Percentiles rank a stretch among this genome's conserved stretches.
These are phyloP conservation scores for Macrochelys suwanniensis DNA, from an alignment of 2,797 vertebrate genomes.

Conservation along the genomic window DNA sequence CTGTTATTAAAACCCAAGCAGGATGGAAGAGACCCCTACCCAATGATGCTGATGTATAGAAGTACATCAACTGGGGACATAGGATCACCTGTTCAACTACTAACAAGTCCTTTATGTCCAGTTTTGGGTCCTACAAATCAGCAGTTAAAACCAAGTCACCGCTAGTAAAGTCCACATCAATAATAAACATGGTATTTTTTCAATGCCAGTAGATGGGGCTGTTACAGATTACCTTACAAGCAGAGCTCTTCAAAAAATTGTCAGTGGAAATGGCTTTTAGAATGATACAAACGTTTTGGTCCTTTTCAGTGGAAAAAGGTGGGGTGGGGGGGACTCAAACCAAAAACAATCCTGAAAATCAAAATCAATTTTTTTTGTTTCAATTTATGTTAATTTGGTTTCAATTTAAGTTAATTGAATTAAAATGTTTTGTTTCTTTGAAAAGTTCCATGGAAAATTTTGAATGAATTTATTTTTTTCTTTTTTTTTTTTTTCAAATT, in stretches of 20 bases:
- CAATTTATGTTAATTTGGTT: not conserved
- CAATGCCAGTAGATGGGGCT: constrained; percentile 48
- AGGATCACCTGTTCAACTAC: not conserved
- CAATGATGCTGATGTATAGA: not conserved
- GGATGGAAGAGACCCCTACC: not conserved
- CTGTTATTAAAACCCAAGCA: not conserved
- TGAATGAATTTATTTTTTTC: not conserved
- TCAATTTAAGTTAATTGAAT: not conserved
- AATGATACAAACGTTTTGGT: not conserved
- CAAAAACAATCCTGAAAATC: not conserved
- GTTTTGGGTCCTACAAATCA: not conserved
- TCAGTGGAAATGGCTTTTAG: not conserved
- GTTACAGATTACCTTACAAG: not conserved
- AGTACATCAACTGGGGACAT: not conserved
- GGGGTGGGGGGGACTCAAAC: not conserved
- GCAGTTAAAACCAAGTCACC: not conserved
- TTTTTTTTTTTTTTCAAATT: not conserved
- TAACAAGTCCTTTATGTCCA: not conserved
- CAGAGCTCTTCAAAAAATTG: accelerated
- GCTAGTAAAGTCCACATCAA: not conserved
- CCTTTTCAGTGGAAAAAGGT: not conserved
- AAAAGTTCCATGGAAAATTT: not conserved
- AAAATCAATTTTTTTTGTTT: not conserved
- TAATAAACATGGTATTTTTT: not conserved
- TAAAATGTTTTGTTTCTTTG: not conserved